Percentiles rank a stretch among this genome's conserved stretches.
These are phyloP conservation scores for Steinernema hermaphroditum DNA, from an alignment of 2,888 invertebrate species.

Conservation along the genomic window DNA sequence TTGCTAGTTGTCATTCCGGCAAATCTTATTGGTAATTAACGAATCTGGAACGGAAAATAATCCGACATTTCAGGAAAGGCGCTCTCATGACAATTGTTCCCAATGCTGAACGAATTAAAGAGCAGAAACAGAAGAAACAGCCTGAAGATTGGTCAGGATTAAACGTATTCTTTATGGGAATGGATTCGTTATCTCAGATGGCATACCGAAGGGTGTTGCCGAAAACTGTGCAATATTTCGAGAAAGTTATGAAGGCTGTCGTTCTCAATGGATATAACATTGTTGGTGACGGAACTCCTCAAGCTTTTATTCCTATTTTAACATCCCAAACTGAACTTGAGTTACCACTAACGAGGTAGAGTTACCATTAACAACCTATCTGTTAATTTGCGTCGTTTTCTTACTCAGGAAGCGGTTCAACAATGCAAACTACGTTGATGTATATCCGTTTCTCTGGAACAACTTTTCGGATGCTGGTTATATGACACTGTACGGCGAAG, in stretches of 20 bases:
- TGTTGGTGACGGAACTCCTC: conserved; percentile 69
- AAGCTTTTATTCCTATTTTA: conserved; percentile 68
- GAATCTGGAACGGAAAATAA: too few relatives aligned
- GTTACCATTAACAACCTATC: background rate
- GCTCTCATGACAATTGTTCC: conserved; percentile 42
- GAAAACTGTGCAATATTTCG: conserved; percentile 76
- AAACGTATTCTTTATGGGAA: conserved; percentile 72
- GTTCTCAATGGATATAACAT: conserved; percentile 68
- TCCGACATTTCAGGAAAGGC: conserved; percentile 39
- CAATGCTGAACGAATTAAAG: background rate
- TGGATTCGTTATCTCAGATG: conserved; percentile 83
- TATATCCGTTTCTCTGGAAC: conserved; percentile 69
- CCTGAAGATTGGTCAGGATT: conserved; percentile 33
- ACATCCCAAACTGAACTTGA: conserved; percentile 68
- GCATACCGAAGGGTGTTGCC: conserved; percentile 80
- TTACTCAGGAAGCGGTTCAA: conserved; percentile 60
- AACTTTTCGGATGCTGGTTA: conserved; percentile 67
- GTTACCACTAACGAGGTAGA: conserved; percentile 66
- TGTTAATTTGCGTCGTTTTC: background rate
- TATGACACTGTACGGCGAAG: conserved; percentile 82
- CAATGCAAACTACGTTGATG: conserved; percentile 67
- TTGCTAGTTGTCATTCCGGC: conserved; percentile 34
- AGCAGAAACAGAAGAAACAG: conserved; percentile 27
- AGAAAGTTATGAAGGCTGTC: conserved; percentile 46
- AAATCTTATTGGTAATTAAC: conserved; percentile 39